These are phyloP conservation scores for Hesperia comma DNA, from an alignment of 2,888 invertebrate species.

Conservation along the genomic window DNA sequence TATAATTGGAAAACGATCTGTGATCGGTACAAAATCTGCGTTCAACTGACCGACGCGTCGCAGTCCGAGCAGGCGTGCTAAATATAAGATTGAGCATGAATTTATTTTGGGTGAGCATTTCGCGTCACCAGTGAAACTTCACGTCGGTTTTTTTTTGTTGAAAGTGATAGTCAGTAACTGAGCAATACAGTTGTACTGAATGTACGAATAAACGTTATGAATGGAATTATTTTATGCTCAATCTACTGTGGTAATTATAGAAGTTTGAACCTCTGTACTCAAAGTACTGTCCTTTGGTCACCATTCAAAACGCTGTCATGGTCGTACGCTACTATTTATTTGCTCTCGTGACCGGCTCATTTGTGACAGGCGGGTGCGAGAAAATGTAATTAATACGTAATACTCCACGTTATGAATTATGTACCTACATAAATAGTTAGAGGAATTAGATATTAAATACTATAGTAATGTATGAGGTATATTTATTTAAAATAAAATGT, in stretches of 20 bases:
- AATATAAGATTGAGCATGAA: constrained; percentile 82
- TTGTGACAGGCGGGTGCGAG: constrained; percentile 39
- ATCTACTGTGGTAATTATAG: background rate
- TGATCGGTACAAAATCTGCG: constrained; percentile 77
- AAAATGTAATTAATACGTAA: constrained; percentile 34
- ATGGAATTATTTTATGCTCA: background rate
- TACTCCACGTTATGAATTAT: constrained; percentile 16
- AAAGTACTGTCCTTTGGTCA: constrained; percentile 17
- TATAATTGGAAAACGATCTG: constrained; percentile 64
- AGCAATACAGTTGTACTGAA: background rate
- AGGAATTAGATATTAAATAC: too few species aligned
- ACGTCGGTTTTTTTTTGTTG: constrained; percentile 45
- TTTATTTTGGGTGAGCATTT: constrained; percentile 80
- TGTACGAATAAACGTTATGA: background rate
- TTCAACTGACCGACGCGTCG: constrained; percentile 76
- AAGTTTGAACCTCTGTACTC: constrained; percentile 4
- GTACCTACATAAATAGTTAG: background rate
- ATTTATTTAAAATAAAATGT: too few species aligned
- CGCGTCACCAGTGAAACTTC: constrained; percentile 72
- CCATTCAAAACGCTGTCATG: constrained; percentile 18
- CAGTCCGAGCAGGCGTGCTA: constrained; percentile 77
- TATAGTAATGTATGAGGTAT: too few species aligned
- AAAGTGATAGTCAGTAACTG: constrained; percentile 43
- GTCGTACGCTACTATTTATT: constrained; percentile 23
- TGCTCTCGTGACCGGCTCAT: constrained; percentile 56